Evolutionary conservation across 37 sponge, comb jelly and placozoan genomes (phyloP).

Genomic region (Ianthella basta): DNA sequence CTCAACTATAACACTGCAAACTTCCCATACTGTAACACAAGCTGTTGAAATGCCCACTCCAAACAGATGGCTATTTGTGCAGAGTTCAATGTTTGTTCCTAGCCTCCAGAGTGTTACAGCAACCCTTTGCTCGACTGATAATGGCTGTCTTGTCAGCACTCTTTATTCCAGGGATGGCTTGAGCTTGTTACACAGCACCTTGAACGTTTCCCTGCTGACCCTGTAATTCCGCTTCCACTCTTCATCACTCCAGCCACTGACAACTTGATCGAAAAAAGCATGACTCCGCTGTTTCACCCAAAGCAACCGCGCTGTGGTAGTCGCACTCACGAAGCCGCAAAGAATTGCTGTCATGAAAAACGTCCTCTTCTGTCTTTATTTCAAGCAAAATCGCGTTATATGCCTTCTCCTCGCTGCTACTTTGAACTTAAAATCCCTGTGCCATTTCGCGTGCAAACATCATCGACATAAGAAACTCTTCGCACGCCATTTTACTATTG

Average conservation of each 20-base stretch:
- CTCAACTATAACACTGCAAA: constrained; percentile 8
- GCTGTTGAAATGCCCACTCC: constrained; percentile 33
- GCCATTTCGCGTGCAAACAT: no score
- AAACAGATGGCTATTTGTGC: constrained; percentile 39
- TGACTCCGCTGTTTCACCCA: background rate
- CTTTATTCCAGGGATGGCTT: background rate
- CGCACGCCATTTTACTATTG: no score
- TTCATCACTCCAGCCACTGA: constrained; percentile 16
- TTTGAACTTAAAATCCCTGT: no score
- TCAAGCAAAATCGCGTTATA: no score
- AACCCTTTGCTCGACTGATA: constrained; percentile 15
- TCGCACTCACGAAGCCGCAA: background rate
- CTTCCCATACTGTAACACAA: constrained; percentile 13
- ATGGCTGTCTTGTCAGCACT: background rate
- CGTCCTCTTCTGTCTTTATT: no score
- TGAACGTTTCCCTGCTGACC: constrained; percentile 9
- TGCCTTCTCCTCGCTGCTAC: no score
- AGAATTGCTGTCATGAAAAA: background rate
- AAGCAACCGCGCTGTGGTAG: background rate
- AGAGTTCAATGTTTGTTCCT: constrained; percentile 32
- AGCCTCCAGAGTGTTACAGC: constrained; percentile 23
- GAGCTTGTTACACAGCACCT: background rate
- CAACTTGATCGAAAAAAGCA: background rate
- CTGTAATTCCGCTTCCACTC: constrained; percentile 38
- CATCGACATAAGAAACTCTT: no score